Evolutionary conservation across 53 echinoderm and acorn worm genomes (phyloP), one percentile per base, ranked within the genome.

Genomic region (Mesocentrotus franciscanus): DNA sequence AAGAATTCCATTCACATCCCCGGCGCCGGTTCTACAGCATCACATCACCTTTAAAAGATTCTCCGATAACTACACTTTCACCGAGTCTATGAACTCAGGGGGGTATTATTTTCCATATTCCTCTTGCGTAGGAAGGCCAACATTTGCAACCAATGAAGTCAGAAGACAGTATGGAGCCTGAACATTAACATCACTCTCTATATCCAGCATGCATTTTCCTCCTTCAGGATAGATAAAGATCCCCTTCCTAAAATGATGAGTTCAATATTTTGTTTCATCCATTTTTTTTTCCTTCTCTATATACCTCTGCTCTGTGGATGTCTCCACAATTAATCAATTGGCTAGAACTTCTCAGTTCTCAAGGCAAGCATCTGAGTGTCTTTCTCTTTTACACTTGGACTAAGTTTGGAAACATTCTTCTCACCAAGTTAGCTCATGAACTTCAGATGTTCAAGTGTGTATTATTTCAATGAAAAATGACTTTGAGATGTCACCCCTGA

Each of bases 241-340:
- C 91, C 36, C 36, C 91, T 91, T 91, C 91, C 68, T 59, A 64
- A 66, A 91, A 91, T 91, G 91, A 91, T 91, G 30, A 61, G 62
- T 91, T 91, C 91, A 91, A 91, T 91, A 91, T 91, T 91, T 91
- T n/a, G n/a, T n/a, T 68, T 91, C 68, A 68, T 61, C 57, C 91
- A 36, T 39, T 62, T 26, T 90, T 34, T 59, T 35, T 90, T 11
- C 90, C 49, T 49, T 85, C 24, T 85, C 85, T 68, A n/a, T n/a
- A n/a, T n/a, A 35, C 68, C 68, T 33, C 91, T 39, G 68, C 42
- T 20, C 42, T 4, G 22, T 91, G 39, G 36, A 64, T 17, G 87
- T 16, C 84, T 30, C 84, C 42, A 84, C 49, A 84, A 84, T 84
- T 84, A 84, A 42, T 20, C 84, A 24, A 42, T 49, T 55, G 24